A percentile compares a stretch with the other conserved stretches of the same genome.
phyloP scores from a whole-genome alignment of 2,797 vertebrate genomes.

The Anolis apletophallus region DNA sequence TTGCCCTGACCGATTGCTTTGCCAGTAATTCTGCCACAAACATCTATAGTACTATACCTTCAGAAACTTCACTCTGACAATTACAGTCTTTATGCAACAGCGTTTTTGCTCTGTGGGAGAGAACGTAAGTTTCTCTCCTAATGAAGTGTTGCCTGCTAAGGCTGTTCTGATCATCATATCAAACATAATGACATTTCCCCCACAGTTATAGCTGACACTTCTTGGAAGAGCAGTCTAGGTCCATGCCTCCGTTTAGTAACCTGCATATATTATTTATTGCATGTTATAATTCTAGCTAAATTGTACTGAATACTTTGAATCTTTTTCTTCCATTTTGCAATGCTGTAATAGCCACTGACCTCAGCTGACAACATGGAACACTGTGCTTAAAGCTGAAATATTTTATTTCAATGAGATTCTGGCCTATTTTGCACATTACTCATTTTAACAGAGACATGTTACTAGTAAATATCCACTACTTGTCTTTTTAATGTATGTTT shows the following conservation, averaged over 20 bases:
- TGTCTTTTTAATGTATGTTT: background rate
- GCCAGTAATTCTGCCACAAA: background rate
- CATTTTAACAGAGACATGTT: background rate
- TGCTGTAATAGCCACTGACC: background rate
- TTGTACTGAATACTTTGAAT: background rate
- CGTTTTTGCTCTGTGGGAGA: background rate
- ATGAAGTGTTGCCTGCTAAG: background rate
- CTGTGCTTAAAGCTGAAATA: background rate
- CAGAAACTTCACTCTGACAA: conserved; percentile 12
- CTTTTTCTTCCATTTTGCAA: background rate
- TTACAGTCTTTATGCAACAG: conserved; percentile 10
- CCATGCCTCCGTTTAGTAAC: conserved; percentile 2
- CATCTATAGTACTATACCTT: background rate
- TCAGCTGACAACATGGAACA: background rate
- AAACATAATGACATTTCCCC: conserved; percentile 7
- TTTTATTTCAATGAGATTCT: background rate
- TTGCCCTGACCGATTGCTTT: background rate
- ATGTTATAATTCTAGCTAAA: background rate
- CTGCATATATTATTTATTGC: background rate
- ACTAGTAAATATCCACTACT: background rate
- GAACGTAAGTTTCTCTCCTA: background rate
- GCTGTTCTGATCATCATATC: conserved; percentile 17
- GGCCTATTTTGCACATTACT: background rate
- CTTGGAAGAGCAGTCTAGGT: background rate
- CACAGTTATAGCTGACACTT: background rate